A percentile compares a stretch with the other conserved stretches of the same genome.
These are phyloP conservation scores for Chelonus formosanus DNA, from an alignment of 2,888 invertebrate species.

Conservation along the genomic window DNA sequence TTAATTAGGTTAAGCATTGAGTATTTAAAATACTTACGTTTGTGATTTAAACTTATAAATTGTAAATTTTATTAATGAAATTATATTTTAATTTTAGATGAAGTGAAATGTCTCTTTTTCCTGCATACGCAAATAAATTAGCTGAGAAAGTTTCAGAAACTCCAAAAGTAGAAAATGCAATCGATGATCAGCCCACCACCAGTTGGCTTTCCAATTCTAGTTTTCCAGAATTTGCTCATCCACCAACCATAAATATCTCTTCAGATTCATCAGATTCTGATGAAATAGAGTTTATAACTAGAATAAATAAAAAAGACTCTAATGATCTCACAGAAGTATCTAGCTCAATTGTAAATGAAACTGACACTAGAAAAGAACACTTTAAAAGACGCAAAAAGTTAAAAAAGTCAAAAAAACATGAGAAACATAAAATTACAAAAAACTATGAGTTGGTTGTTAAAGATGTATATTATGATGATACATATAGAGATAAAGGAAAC, in stretches of 20 bases:
- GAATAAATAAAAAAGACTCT: no score
- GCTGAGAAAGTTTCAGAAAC: not conserved
- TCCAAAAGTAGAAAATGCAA: not conserved
- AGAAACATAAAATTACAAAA: slow-evolving; percentile 40
- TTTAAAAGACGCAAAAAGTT: slow-evolving; percentile 40
- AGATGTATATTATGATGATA: slow-evolving; percentile 71
- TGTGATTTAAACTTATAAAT: no score
- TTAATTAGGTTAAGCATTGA: no score
- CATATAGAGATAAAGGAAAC: slow-evolving; percentile 69
- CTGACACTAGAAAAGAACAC: slow-evolving; percentile 23
- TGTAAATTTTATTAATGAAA: no score
- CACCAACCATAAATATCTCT: slow-evolving; percentile 39
- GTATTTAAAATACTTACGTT: no score
- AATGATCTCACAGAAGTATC: not conserved
- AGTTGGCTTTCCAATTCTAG: slow-evolving; percentile 63
- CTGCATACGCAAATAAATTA: slow-evolving; percentile 60
- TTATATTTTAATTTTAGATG: no score
- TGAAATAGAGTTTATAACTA: no score
- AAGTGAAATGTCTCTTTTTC: slow-evolving; percentile 64
- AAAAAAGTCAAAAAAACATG: slow-evolving; percentile 49
- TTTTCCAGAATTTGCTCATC: slow-evolving; percentile 54
- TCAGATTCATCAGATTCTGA: slow-evolving; percentile 47
- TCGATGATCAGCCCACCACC: slow-evolving; percentile 22
- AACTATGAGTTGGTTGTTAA: slow-evolving; percentile 48
- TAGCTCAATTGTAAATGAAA: slow-evolving; percentile 18